Evolutionary conservation across 2,888 invertebrate genomes (phyloP).

Genomic region (Ctena decussata): DNA sequence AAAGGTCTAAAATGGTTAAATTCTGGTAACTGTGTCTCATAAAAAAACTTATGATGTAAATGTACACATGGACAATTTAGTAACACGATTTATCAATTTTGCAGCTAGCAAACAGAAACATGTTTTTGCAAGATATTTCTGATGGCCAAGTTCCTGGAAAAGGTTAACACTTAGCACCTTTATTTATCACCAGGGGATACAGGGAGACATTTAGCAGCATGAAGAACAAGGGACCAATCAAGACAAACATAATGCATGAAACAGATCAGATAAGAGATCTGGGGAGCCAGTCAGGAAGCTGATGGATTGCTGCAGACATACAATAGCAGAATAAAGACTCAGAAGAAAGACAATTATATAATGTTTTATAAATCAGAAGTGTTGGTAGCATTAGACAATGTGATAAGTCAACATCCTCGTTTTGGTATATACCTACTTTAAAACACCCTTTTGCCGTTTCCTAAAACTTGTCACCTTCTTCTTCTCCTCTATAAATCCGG

Average conservation of each 20-base stretch:
- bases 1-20: too few species aligned
- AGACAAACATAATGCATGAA: not conserved
- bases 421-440: not conserved
- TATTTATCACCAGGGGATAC: not conserved
- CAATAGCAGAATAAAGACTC: not conserved
- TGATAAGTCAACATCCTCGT: not conserved
- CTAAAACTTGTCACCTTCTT: not conserved
- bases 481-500: not conserved
- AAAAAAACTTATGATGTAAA: too few species aligned
- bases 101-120: not conserved
- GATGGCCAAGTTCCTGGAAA: not conserved
- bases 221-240: not conserved
- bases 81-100: too few species aligned
- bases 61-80: too few species aligned
- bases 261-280: not conserved
- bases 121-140: not conserved
- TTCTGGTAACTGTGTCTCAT: too few species aligned
- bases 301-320: not conserved
- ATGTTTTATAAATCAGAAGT: slow-evolving; percentile 9
- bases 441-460: not conserved
- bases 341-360: not conserved
- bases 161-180: not conserved
- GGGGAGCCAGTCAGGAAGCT: not conserved
- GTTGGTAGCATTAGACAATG: not conserved
- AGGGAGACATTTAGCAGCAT: not conserved